Base-by-base conservation (phyloP, 2,797 vertebrate species). In the Ibycter americanus region DNA sequence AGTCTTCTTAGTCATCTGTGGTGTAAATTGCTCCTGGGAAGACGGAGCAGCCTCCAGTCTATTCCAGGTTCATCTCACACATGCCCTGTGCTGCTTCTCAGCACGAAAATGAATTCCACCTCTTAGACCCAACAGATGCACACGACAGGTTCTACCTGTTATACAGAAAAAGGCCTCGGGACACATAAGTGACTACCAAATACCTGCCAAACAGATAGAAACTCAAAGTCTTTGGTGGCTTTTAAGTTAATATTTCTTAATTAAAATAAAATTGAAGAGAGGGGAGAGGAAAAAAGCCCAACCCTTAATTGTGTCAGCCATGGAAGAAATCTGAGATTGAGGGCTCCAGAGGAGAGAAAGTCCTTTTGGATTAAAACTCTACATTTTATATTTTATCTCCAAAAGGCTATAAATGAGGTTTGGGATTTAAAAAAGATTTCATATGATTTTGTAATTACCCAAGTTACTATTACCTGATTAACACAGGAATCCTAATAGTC, bases 381-480 rank as follows among this genome's bases (percentile, higher is more conserved):
- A 96, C 92, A 94, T 92, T 97, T 97, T 91, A 97, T 81, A 96
- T 96, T 97, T 96, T 97, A 97, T 97, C 96, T 98, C 97, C 96
- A 97, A 98, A 98, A 98, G 97, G 93, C 96, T 97, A 96, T 97
- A 98, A 98, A 98, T 98, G 97, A 98, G 97, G 95, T 98, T 98
- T 95, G 97, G 98, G 98, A 97, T 97, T 98, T 97, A 96, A 97
- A 97, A 97, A 98, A 98, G 97, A 98, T 98, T 98, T 97, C 97
- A 97, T 96, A 95, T 98, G 98, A 98, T 98, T 98, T 98, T 96
- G 98, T 98, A 98, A 98, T 98, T 98, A 98, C 98, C 97, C 97
- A 97, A 97, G 97, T 98, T 97, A 98, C 97, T 98, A 98, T 98
- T 98, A 98, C 97, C 97, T 98, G 98, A 98, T 98, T 98, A 98